Conservation (phyloP, 2,797 vertebrate genomes). For the Coregonus sp. region DNA sequence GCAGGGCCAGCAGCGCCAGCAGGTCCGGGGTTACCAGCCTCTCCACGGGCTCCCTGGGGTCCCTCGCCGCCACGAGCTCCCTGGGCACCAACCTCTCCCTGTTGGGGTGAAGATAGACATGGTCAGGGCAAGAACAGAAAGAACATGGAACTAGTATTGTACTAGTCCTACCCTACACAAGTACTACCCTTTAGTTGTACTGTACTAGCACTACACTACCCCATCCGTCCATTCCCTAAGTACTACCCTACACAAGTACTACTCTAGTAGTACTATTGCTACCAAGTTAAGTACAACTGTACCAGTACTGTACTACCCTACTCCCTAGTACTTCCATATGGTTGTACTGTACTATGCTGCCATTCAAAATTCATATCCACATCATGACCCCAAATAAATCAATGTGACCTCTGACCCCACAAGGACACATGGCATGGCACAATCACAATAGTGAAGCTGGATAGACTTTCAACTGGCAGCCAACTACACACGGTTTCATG, state of each 20-base stretch:
- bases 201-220: neutral
- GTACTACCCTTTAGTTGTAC: neutral
- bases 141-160: neutral
- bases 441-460: neutral
- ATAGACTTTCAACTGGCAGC: neutral
- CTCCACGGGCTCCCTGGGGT: conserved; percentile 89
- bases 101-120: conserved; percentile 24
- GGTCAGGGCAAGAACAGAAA: neutral
- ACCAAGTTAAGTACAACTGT: neutral
- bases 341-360: neutral
- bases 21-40: conserved; percentile 90
- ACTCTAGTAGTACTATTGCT: neutral
- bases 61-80: conserved; percentile 91
- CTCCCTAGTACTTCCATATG: too few species aligned
- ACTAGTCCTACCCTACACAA: neutral
- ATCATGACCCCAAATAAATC: neutral
- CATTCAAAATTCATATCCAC: neutral
- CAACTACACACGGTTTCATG: neutral
- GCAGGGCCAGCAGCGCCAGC: conserved; percentile 88
- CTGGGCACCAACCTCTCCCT: conserved; percentile 92
- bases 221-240: neutral
- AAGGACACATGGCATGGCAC: neutral
- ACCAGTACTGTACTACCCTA: neutral
- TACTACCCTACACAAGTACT: neutral
- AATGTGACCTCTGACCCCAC: neutral